Conservation (phyloP, 2,113 vertebrate genomes). For the Dolichallabes microphthalmus region DNA sequence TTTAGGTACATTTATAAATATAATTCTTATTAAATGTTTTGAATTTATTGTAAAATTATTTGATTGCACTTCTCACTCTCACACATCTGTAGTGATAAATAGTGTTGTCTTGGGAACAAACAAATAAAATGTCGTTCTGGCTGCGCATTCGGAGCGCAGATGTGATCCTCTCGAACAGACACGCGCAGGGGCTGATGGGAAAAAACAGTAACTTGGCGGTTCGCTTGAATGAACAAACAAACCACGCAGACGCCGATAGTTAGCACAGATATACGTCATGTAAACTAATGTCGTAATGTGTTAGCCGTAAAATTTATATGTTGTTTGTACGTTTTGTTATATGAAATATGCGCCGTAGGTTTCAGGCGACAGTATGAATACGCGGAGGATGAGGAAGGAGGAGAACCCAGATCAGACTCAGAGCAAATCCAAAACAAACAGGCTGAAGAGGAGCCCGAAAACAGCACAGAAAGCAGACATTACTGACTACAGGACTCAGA, state of each 20-base stretch:
- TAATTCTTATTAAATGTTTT: neutral
- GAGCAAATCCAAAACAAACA: slow-evolving; percentile 57
- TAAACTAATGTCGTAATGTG: neutral
- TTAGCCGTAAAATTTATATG: neutral
- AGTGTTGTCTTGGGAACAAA: neutral
- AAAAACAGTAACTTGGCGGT: slow-evolving; percentile 38
- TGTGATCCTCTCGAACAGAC: neutral
- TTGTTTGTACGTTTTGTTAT: neutral
- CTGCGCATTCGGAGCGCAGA: slow-evolving; percentile 27
- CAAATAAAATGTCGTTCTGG: neutral
- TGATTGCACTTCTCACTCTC: neutral
- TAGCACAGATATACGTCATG: too few relatives aligned
- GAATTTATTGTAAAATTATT: neutral
- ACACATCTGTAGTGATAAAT: neutral
- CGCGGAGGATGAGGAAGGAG: slow-evolving; percentile 1
- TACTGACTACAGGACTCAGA: slow-evolving; percentile 8
- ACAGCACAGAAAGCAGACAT: slow-evolving; percentile 26
- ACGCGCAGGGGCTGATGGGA: slow-evolving; percentile 45
- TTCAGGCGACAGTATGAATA: slow-evolving; percentile 21
- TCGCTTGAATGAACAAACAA: slow-evolving; percentile 29
- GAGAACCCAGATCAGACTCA: neutral
- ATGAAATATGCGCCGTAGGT: neutral
- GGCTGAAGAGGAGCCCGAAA: slow-evolving; percentile 62
- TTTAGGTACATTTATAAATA: neutral
- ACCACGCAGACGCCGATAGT: neutral